Evolutionary conservation across 2,113 vertebrate genomes (phyloP).

Genomic region (Orientallactaga bullata): DNA sequence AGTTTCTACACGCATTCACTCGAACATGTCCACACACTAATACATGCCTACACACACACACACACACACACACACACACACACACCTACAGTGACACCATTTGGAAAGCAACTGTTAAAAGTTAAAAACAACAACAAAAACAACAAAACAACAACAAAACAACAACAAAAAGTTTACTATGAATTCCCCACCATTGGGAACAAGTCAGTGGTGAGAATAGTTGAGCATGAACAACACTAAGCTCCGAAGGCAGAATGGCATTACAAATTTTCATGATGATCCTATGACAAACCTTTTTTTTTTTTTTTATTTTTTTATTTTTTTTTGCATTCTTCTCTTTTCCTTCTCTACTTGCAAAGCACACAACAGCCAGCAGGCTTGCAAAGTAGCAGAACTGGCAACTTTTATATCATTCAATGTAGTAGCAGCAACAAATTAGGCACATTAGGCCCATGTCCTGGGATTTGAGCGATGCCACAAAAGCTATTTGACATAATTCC

Average conservation of each 20-base stretch:
- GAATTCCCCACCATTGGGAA: background rate
- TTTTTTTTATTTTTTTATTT: background rate
- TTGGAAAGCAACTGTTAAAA: background rate
- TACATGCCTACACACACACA: too few relatives aligned
- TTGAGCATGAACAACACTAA: background rate
- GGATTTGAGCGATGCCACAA: background rate
- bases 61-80: background rate
- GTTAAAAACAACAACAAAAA: too few relatives aligned
- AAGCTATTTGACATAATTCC: conserved; percentile 41
- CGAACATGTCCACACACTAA: background rate
- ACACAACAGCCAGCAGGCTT: background rate
- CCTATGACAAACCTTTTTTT: background rate
- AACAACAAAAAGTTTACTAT: background rate
- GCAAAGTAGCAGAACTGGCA: background rate
- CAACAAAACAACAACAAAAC: too few relatives aligned
- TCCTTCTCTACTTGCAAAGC: background rate
- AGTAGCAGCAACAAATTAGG: background rate
- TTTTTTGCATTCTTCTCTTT: background rate
- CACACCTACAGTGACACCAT: background rate
- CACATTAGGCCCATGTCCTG: background rate
- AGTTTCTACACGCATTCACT: background rate
- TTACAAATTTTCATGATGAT: background rate
- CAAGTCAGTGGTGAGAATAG: background rate
- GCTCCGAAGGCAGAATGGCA: background rate
- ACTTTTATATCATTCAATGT: background rate